Evolutionary conservation across 2,113 vertebrate species (phyloP), one percentile per base, ranked within the genome.

Genomic region (Sclerurus mexicanus): DNA sequence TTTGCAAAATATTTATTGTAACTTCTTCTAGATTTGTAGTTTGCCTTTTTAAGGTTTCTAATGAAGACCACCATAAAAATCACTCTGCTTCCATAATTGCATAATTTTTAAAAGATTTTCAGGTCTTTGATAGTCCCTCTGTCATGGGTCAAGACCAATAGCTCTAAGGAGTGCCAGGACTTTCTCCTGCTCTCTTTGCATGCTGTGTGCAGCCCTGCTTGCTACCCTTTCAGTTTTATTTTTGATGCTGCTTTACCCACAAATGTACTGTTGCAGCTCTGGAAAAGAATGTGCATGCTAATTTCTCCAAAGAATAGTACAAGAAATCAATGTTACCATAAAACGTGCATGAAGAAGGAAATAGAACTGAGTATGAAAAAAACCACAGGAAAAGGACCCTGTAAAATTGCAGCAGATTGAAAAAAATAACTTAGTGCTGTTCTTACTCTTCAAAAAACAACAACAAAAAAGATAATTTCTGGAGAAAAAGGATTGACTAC

Each of bases 1-100:
- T 79, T 95, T 92, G 64, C 49, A 94, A 97, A 97, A 90, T 92
- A 96, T 93, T 87, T 49, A 68, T 76, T 84, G 6, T 85, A 89
- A 93, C 28, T 35, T 87, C 33, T 90, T 88, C 50, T 59, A 35
- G 49, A 72, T 96, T 90, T 94, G 44, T 84, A 47, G 40, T 87
- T 78, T 90, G 7, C 83, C n/a, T 33, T 95, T 92, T 94, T 69
- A 60, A 72, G 50, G 18, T 75, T 89, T 87, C 78, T 94, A 56
- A 59, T 35, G 8, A 79, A 76, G 24, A 55, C 5, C 0, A 1
- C 4, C 0, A 1, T 35, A 39, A 82, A 76, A 90, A 44, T 5
- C 11, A 33, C 53, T n/a, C n/a, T 6, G 40, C 4, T 71, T 88
- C 42, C 11, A 28, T 81, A 60, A n/a, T 74, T 60, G n/a, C n/a